These are phyloP conservation scores for Rhynchonycteris naso DNA, from an alignment of 2,797 vertebrate species.

Conservation along the genomic window DNA sequence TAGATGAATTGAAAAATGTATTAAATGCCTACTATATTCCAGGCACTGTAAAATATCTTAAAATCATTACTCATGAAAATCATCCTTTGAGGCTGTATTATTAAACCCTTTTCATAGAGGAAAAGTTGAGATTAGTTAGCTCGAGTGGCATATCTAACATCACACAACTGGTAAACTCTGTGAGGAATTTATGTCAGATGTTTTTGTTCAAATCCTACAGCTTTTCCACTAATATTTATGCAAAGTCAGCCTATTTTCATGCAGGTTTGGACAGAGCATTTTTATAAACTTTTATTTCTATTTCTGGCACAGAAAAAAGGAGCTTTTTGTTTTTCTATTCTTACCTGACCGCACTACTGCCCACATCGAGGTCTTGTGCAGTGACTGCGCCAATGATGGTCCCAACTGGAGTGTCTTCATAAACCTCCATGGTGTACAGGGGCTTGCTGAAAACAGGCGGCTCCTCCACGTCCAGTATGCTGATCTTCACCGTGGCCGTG, in stretches of 20 bases:
- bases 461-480: constrained; percentile 96
- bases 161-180: fast-evolving
- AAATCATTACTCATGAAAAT: not conserved
- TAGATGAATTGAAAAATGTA: not conserved
- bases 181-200: fast-evolving
- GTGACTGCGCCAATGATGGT: constrained; percentile 98
- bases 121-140: not conserved
- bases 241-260: not conserved
- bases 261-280: not conserved
- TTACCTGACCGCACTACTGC: constrained; percentile 95
- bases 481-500: constrained; percentile 98
- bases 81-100: not conserved
- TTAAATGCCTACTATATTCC: not conserved
- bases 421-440: constrained; percentile 96
- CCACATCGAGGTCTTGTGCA: constrained; percentile 96
- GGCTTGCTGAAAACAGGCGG: constrained; percentile 97
- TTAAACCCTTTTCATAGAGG: not conserved
- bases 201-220: not conserved
- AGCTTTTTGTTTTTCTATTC: not conserved
- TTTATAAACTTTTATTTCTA: not conserved
- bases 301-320: not conserved
- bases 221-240: fast-evolving
- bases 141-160: not conserved
- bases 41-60: not conserved
- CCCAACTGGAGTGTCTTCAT: constrained; percentile 95